Percentiles rank a stretch among this genome's conserved stretches.
phyloP scores from a whole-genome alignment of 2,113 vertebrate species.

The Nyctibius bracteatus region DNA sequence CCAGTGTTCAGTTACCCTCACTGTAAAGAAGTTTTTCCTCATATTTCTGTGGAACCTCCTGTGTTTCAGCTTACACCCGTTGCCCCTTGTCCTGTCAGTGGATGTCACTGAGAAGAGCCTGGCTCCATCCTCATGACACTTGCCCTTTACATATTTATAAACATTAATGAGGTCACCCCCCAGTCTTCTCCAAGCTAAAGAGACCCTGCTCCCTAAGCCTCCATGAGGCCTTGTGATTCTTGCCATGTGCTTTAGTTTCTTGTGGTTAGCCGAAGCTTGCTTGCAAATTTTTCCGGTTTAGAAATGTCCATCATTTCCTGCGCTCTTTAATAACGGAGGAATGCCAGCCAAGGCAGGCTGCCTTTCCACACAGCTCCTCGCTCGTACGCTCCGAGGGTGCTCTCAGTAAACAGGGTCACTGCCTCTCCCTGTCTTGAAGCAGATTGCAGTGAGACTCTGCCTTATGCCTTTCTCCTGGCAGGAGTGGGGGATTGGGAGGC shows the following conservation, averaged over 20 bases:
- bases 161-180: too few species aligned
- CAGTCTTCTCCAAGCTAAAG: too few species aligned
- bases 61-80: too few species aligned
- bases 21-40: too few species aligned
- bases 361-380: neutral
- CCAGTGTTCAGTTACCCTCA: too few species aligned
- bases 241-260: neutral
- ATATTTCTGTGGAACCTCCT: too few species aligned
- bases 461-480: neutral
- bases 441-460: neutral
- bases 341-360: neutral
- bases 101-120: too few species aligned
- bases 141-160: too few species aligned
- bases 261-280: constrained; percentile 7
- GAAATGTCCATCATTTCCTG: constrained; percentile 40
- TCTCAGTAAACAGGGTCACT: neutral
- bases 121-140: too few species aligned
- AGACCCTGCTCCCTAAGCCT: too few species aligned
- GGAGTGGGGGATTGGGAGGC: neutral
- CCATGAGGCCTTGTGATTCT: neutral
- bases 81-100: too few species aligned
- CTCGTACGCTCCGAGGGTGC: rapidly evolving
- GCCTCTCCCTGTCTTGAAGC: neutral
- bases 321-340: neutral
- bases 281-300: constrained; percentile 46